These are phyloP conservation scores for Idaea straminata DNA, from an alignment of 2,888 invertebrate species.

Conservation along the genomic window DNA sequence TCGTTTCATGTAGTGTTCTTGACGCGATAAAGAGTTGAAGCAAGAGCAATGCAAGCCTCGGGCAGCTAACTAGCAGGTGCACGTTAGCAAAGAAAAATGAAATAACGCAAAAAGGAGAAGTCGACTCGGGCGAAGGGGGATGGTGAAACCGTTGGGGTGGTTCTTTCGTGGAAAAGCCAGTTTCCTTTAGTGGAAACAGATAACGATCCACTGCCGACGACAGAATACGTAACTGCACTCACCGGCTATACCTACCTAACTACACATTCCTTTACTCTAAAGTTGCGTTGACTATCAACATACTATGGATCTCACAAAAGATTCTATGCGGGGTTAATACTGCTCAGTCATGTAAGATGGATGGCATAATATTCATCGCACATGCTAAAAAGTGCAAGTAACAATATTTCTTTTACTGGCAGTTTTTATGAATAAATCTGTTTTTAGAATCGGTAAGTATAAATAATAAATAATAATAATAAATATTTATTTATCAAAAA, in stretches of 20 bases:
- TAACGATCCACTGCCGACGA: slow-evolving; percentile 78
- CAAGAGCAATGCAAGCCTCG: slow-evolving; percentile 61
- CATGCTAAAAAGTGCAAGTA: neutral
- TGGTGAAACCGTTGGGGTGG: slow-evolving; percentile 63
- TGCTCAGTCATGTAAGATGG: slow-evolving; percentile 40
- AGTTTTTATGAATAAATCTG: too few relatives aligned
- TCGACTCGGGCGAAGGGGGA: slow-evolving; percentile 56
- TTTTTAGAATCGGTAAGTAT: too few relatives aligned
- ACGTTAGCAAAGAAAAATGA: slow-evolving; percentile 76
- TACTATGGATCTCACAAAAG: slow-evolving; percentile 55
- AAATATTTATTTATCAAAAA: too few relatives aligned
- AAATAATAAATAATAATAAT: too few relatives aligned
- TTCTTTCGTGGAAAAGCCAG: slow-evolving; percentile 76
- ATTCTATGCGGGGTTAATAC: slow-evolving; percentile 51
- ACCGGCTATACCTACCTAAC: slow-evolving; percentile 46
- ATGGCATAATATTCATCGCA: neutral
- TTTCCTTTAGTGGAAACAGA: slow-evolving; percentile 80
- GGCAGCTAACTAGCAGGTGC: slow-evolving; percentile 76
- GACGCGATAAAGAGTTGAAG: slow-evolving; percentile 42
- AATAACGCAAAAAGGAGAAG: slow-evolving; percentile 76
- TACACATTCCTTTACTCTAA: slow-evolving; percentile 51
- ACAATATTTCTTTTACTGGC: too few relatives aligned
- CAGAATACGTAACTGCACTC: slow-evolving; percentile 77
- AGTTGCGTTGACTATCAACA: slow-evolving; percentile 47
- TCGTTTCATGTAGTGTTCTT: slow-evolving; percentile 28